These are phyloP conservation scores for Psammodynastes pulverulentus DNA, from an alignment of 2,113 vertebrate species.

Conservation along the genomic window DNA sequence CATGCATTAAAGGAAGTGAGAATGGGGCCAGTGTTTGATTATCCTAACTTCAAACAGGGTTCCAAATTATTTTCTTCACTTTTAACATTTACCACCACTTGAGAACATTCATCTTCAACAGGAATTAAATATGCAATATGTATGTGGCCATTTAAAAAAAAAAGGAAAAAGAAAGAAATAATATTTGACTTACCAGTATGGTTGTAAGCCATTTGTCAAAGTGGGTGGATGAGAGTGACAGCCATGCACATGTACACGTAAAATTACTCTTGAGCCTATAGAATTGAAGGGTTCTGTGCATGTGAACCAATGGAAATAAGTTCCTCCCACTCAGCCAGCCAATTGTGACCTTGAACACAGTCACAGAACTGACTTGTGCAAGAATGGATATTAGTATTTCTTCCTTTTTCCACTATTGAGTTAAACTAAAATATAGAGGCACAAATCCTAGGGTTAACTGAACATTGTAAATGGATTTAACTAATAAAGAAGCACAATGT, in stretches of 20 bases:
- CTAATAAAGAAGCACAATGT: conserved; percentile 86
- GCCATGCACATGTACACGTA: conserved; percentile 73
- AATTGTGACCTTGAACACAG: conserved; percentile 69
- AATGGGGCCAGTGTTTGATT: conserved; percentile 57
- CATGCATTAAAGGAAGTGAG: conserved; percentile 49
- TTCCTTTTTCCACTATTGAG: conserved; percentile 65
- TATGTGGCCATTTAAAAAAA: conserved; percentile 61
- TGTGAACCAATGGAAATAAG: conserved; percentile 53
- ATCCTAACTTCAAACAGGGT: conserved; percentile 43
- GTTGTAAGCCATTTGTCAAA: conserved; percentile 67
- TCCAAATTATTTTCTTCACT: conserved; percentile 61
- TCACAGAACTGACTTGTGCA: conserved; percentile 62
- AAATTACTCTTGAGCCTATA: conserved; percentile 61
- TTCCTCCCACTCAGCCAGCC: conserved; percentile 57
- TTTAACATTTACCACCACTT: conserved; percentile 54
- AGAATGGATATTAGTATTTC: conserved; percentile 63
- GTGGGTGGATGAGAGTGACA: conserved; percentile 73
- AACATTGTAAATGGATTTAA: conserved; percentile 79
- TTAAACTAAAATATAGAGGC: conserved; percentile 59
- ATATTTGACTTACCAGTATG: conserved; percentile 61
- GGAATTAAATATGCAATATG: conserved; percentile 78
- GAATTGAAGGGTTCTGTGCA: conserved; percentile 65
- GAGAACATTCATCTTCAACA: conserved; percentile 63
- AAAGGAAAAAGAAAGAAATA: conserved; percentile 28
- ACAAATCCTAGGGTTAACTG: conserved; percentile 67